Evolutionary conservation across 35 echinoderm and acorn worm genomes (phyloP).

Genomic region (Nesometra sesokonis): DNA sequence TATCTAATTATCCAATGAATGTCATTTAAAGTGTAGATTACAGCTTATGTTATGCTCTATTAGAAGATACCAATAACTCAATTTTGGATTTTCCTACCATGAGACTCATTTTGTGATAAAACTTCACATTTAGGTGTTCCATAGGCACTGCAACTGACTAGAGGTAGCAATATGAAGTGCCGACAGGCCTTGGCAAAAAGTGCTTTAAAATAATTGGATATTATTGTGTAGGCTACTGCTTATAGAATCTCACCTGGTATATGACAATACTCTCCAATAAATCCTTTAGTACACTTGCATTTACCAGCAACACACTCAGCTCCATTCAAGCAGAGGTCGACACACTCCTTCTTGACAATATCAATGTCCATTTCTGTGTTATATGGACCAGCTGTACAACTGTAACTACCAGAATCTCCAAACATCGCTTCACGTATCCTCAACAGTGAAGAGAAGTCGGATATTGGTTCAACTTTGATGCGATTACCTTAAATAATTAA

Average conservation of each 20-base stretch:
- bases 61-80: too few species aligned
- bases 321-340: constrained; percentile 55
- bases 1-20: too few species aligned
- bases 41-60: too few species aligned
- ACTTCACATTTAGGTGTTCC: too few species aligned
- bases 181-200: too few species aligned
- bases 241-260: background rate
- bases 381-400: background rate
- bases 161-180: too few species aligned
- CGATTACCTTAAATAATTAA: background rate
- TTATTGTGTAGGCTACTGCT: too few species aligned
- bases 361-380: background rate
- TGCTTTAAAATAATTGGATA: too few species aligned
- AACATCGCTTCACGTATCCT: background rate
- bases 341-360: constrained; percentile 24
- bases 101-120: too few species aligned
- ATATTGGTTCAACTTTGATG: background rate
- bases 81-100: too few species aligned
- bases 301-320: constrained; percentile 35
- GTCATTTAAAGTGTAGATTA: too few species aligned
- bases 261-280: constrained; percentile 63
- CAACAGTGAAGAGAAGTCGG: background rate
- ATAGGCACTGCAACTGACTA: too few species aligned
- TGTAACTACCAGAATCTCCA: background rate
- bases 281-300: constrained; percentile 58